phyloP scores from a whole-genome alignment of 2,888 invertebrate species.

The Limnephilus marmoratus region DNA sequence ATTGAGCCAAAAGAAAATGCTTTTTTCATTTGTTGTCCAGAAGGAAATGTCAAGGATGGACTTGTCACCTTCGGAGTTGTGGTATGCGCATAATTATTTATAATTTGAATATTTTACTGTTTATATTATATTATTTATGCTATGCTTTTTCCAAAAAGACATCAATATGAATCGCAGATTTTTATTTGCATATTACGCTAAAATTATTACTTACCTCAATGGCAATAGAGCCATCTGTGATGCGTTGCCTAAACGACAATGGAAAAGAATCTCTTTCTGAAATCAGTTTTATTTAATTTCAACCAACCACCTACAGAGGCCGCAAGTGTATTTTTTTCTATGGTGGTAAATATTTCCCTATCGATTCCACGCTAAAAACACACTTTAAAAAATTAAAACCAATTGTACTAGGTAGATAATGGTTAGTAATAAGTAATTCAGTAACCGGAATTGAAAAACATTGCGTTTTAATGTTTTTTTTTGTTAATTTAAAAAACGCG shows the following conservation, averaged over 20 bases:
- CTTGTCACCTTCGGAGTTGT: conserved; percentile 70
- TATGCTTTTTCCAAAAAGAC: background rate
- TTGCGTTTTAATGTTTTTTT: too few species aligned
- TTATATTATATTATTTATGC: background rate
- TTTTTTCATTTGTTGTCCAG: conserved; percentile 73
- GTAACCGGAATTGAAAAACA: too few species aligned
- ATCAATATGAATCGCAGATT: background rate
- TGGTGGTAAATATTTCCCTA: background rate
- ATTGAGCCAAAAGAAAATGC: conserved; percentile 68
- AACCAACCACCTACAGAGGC: background rate
- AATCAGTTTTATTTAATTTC: background rate
- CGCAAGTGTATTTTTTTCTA: background rate
- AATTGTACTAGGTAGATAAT: too few species aligned
- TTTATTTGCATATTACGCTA: too few species aligned
- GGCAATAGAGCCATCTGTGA: background rate
- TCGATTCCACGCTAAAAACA: too few species aligned
- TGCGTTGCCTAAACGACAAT: background rate
- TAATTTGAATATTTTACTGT: background rate
- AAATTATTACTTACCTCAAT: background rate
- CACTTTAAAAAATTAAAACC: too few species aligned
- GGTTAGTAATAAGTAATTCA: too few species aligned
- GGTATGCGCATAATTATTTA: conserved; percentile 67
- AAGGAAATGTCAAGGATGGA: conserved; percentile 71
- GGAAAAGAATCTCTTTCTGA: background rate
- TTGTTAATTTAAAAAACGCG: too few species aligned